These are phyloP conservation scores for Syngnathus typhle DNA, from an alignment of 2,113 vertebrate species.

Conservation along the genomic window DNA sequence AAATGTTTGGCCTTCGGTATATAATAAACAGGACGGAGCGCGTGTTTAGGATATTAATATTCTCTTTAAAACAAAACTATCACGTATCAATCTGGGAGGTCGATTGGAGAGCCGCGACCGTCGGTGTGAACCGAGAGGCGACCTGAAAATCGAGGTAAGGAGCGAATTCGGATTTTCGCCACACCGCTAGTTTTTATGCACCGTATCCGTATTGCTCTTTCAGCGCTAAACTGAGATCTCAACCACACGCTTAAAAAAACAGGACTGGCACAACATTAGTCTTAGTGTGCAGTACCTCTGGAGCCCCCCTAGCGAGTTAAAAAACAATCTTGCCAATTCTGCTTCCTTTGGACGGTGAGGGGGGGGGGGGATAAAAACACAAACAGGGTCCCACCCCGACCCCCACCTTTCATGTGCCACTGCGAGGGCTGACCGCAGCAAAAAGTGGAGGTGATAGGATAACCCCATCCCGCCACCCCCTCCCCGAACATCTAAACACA, in stretches of 20 bases:
- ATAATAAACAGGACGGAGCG: constrained; percentile 3
- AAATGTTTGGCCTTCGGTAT: constrained; percentile 6
- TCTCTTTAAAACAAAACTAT: constrained; percentile 17
- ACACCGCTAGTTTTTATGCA: background rate
- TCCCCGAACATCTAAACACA: constrained; percentile 74
- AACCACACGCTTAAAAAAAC: constrained; percentile 28
- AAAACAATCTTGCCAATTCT: constrained; percentile 64
- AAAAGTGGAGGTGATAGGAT: constrained; percentile 74
- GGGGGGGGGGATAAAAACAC: constrained; percentile 65
- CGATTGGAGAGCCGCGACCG: background rate
- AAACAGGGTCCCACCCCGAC: constrained; percentile 63
- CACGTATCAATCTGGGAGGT: constrained; percentile 1
- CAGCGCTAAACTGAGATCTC: background rate
- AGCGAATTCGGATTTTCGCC: background rate
- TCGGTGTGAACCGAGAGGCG: background rate
- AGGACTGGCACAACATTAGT: constrained; percentile 45
- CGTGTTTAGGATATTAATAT: constrained; percentile 11
- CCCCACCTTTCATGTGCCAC: constrained; percentile 66
- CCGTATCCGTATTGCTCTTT: background rate
- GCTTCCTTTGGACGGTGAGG: constrained; percentile 52
- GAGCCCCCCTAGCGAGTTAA: constrained; percentile 57
- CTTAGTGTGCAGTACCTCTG: constrained; percentile 34
- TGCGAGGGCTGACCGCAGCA: constrained; percentile 60
- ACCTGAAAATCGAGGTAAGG: background rate
- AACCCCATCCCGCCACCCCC: constrained; percentile 39